Evolutionary conservation across 2,888 invertebrate genomes (phyloP), one percentile per base, ranked within the genome.

Genomic region (Phrixothrix hirtus): DNA sequence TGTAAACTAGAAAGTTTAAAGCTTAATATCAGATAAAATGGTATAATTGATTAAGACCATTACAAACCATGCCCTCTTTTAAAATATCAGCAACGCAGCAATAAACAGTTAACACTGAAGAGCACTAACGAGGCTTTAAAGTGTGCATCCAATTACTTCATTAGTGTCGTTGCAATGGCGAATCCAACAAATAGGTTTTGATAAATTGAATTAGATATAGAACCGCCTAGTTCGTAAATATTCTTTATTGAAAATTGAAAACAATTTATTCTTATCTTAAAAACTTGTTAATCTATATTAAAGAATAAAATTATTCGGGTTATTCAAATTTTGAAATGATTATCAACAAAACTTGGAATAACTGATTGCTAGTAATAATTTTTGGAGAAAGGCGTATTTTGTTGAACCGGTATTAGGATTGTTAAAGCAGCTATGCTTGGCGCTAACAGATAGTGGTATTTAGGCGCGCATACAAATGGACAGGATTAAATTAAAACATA

Each of bases 401-500:
- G 17, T 31, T 14, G 25, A 44, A 35, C 5, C 5, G 10, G 35
- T 16, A 35, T 37, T 30, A 16, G 25, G 16, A 32, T 38, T 37
- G 46, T 31, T 46, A 32, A 16, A 31, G 26, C 17, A 25, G 35
- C 16, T 42, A 12, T 30, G 50, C 38, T 50, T 44, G 38, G 42
- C 30, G 32, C 44, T 47, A 52, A 56, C 52, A 52, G 47, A 52
- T 52, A 48, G 56, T 44, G 41, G 43, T 49, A 48, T 57, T 57
- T 52, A 48, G 48, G 39, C 55, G 39, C 42, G 54, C 55, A 51
- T 55, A 55, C 55, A 55, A 57, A 55, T 54, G 59, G 44, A 49
- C 57, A 49, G 59, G 41, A 54, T 55, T 44, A 57, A 59, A 59
- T 58, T 58, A 57, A 53, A 58, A 58, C 56, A 56, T 58, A 58